Conservation (phyloP, 2,888 invertebrate species). For the Hofmannophila pseudospretella region DNA sequence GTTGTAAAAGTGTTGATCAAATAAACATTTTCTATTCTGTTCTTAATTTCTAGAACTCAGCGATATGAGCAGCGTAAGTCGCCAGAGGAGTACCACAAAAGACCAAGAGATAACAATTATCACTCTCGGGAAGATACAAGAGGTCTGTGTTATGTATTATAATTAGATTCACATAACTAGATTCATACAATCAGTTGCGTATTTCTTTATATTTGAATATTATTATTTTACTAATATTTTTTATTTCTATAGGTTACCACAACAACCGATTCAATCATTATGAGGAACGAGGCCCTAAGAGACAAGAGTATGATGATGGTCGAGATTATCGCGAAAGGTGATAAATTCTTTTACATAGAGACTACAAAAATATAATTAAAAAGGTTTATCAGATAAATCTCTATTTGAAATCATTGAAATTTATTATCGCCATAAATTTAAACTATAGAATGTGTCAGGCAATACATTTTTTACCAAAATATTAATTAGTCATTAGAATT, state of each 20-base stretch:
- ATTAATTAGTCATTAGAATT: no score
- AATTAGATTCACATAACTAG: no score
- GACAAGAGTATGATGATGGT: constrained; percentile 45
- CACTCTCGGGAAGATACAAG: constrained; percentile 47
- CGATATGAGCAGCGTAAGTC: constrained; percentile 46
- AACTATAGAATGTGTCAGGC: no score
- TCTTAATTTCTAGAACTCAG: constrained; percentile 33
- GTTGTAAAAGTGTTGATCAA: no score
- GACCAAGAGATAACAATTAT: constrained; percentile 46
- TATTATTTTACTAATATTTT: constrained; percentile 1
- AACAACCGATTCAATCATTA: constrained; percentile 53
- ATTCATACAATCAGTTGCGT: no score
- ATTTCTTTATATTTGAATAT: not conserved
- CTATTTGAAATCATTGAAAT: no score
- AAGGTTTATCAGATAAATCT: no score
- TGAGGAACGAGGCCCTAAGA: constrained; percentile 50
- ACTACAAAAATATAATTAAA: not conserved
- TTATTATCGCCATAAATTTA: no score
- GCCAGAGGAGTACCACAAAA: constrained; percentile 41
- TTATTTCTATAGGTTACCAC: constrained; percentile 39
- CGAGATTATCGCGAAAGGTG: constrained; percentile 51
- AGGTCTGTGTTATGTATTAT: constrained; percentile 35
- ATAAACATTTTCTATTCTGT: not conserved
- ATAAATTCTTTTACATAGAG: constrained; percentile 1
- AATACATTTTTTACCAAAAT: no score